These are phyloP conservation scores for Prostheceraeus crozeri DNA, from an alignment of 2,888 invertebrate species.

Conservation along the genomic window DNA sequence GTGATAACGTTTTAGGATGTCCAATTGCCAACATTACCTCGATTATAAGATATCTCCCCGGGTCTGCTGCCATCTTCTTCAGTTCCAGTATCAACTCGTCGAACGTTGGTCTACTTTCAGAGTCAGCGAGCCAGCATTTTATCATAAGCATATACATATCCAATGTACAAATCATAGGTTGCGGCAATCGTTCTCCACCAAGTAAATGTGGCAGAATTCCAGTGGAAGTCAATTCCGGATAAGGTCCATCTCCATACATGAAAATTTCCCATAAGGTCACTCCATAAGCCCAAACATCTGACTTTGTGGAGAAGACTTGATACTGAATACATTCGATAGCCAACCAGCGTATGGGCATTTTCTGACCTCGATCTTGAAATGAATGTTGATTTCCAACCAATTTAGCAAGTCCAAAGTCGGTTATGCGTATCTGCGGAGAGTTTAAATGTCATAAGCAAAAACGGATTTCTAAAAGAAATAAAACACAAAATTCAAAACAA, in stretches of 20 bases:
- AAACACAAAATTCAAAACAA: no score
- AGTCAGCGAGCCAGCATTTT: slow-evolving; percentile 20
- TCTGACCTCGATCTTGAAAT: slow-evolving; percentile 19
- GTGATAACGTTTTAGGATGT: no score
- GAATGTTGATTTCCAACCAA: slow-evolving; percentile 19
- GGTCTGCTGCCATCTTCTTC: slow-evolving; percentile 87
- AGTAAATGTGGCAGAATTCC: slow-evolving; percentile 81
- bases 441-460: no score
- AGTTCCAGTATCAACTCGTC: slow-evolving; percentile 63
- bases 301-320: slow-evolving; percentile 89
- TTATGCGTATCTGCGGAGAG: slow-evolving; percentile 30
- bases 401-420: slow-evolving; percentile 34
- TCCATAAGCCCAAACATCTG: slow-evolving; percentile 98
- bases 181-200: slow-evolving; percentile 77
- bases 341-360: slow-evolving; percentile 99
- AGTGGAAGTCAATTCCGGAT: slow-evolving; percentile 75
- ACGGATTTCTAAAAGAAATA: no score
- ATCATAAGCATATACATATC: no score
- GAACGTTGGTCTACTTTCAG: slow-evolving; percentile 14
- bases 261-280: slow-evolving; percentile 91
- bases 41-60: slow-evolving; percentile 86
- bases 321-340: slow-evolving; percentile 93
- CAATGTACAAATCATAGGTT: slow-evolving; percentile 78
- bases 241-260: slow-evolving; percentile 81
- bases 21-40: no score